A percentile compares a stretch with the other conserved stretches of the same genome.
phyloP scores from a whole-genome alignment of 2,797 vertebrate species.

The Gymnodraco acuticeps region DNA sequence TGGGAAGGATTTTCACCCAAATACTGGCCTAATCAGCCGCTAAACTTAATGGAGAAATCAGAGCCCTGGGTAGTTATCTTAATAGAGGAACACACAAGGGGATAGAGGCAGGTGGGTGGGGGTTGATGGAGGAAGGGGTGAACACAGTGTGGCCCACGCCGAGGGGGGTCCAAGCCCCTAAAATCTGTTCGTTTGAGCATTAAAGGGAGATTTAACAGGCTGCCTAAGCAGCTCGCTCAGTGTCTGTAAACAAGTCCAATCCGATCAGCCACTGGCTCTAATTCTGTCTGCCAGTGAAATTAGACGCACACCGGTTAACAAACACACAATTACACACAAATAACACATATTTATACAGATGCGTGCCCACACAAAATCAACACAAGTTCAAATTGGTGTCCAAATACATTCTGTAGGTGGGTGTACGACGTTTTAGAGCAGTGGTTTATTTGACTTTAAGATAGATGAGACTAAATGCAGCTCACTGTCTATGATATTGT shows the following conservation, averaged over 20 bases:
- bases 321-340: slow-evolving; percentile 66
- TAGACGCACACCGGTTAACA: slow-evolving; percentile 62
- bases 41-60: slow-evolving; percentile 73
- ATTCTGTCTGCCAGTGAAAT: slow-evolving; percentile 87
- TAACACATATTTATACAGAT: slow-evolving; percentile 58
- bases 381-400: slow-evolving; percentile 60
- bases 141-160: slow-evolving; percentile 37
- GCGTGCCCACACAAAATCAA: slow-evolving; percentile 53
- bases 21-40: slow-evolving; percentile 69
- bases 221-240: slow-evolving; percentile 84
- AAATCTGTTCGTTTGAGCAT: slow-evolving; percentile 89
- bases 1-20: slow-evolving; percentile 66
- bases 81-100: slow-evolving; percentile 78
- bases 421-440: slow-evolving; percentile 42
- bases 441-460: slow-evolving; percentile 57
- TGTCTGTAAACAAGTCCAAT: slow-evolving; percentile 91
- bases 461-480: slow-evolving; percentile 43
- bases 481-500: slow-evolving; percentile 32
- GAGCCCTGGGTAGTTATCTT: slow-evolving; percentile 76
- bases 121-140: slow-evolving; percentile 29
- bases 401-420: slow-evolving; percentile 53
- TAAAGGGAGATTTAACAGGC: slow-evolving; percentile 89
- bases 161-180: slow-evolving; percentile 68
- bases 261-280: slow-evolving; percentile 88
- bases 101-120: slow-evolving; percentile 61